Base-by-base conservation (phyloP, 2,888 invertebrate genomes). In the Macrostomum cliftonense region DNA sequence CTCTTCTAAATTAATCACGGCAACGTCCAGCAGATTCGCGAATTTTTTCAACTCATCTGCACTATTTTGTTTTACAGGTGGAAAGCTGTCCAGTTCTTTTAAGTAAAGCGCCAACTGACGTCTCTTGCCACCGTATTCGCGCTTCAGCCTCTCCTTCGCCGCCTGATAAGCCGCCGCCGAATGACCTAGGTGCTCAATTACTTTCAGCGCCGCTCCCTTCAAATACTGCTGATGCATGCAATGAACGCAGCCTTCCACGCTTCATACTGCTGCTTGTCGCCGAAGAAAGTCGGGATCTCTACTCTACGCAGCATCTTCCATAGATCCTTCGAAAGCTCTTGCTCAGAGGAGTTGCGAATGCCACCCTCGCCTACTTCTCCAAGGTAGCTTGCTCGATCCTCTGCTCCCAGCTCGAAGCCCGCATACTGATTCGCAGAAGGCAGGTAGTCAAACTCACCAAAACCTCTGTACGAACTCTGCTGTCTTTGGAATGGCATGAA, bases 221-320 rank as follows among this genome's bases (percentile, higher is more conserved):
- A 54, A 14, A 20, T 49, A 54, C 36, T 53, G 43, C 28, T 45
- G 1, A 52, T 39, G 39, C 51, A 52, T 2, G 52, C 37, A 9
- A 13, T 14, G 43, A 52, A 52, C 5, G 47, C 42, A 38, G 52
- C 52, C 44, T 52, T 52, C 51, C 52, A 52, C 20, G n/a, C 43
- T 12, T 37, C 51, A 53, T 52, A 53, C 21, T 13, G 21, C n/a
- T 12, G 16, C 20, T 53, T 53, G 12, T 52, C 52, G 13, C 52
- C 52, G 21, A 5, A 13, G 40, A 51, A 51, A n/a, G 45, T 39
- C 16, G 51, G 51, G n/a, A 51, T 51, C 39, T 43, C 28, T 5
- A 51, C 52, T 4, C 51, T 20, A n/a, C 21, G 45, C 47, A 47
- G 21, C 21, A 37, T 45, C 47, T 45, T 36, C 43, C 42, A 50